These are phyloP conservation scores for Tetranychus piercei DNA, from an alignment of 2,888 invertebrate genomes.

Conservation along the genomic window DNA sequence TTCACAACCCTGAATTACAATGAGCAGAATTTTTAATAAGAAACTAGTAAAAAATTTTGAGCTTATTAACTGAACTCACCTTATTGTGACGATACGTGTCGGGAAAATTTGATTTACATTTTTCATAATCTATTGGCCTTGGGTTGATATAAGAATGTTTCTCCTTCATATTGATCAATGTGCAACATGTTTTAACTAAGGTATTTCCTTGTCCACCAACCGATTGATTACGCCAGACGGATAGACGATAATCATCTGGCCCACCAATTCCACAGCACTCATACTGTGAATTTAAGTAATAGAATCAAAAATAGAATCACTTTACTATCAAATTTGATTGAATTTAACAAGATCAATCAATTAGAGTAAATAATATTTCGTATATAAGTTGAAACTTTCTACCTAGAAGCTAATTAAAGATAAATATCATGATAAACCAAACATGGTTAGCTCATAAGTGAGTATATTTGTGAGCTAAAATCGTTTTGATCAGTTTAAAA, in stretches of 20 bases:
- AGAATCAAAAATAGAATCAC: not conserved
- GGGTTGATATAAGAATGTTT: slow-evolving; percentile 24
- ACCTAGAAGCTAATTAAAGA: not conserved
- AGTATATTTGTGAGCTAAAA: too few species aligned
- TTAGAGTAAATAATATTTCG: too few species aligned
- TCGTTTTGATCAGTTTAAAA: not conserved
- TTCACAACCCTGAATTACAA: slow-evolving; percentile 23
- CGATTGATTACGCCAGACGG: slow-evolving; percentile 22
- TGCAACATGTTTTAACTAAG: slow-evolving; percentile 25
- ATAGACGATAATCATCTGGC: slow-evolving; percentile 24
- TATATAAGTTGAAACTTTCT: too few species aligned
- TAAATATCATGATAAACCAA: not conserved
- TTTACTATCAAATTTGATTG: too few species aligned
- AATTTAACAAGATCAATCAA: not conserved
- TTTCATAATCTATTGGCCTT: slow-evolving; percentile 24
- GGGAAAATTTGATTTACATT: slow-evolving; percentile 24
- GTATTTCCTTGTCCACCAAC: slow-evolving; percentile 18
- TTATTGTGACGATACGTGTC: slow-evolving; percentile 23
- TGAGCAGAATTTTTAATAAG: not conserved
- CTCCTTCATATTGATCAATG: slow-evolving; percentile 23
- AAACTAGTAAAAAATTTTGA: not conserved
- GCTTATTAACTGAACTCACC: slow-evolving; percentile 14
- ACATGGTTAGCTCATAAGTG: not conserved
- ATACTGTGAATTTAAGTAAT: slow-evolving; percentile 20
- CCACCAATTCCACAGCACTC: slow-evolving; percentile 27